These are phyloP conservation scores for Oriolus oriolus DNA, from an alignment of 2,113 vertebrate species.

Conservation along the genomic window DNA sequence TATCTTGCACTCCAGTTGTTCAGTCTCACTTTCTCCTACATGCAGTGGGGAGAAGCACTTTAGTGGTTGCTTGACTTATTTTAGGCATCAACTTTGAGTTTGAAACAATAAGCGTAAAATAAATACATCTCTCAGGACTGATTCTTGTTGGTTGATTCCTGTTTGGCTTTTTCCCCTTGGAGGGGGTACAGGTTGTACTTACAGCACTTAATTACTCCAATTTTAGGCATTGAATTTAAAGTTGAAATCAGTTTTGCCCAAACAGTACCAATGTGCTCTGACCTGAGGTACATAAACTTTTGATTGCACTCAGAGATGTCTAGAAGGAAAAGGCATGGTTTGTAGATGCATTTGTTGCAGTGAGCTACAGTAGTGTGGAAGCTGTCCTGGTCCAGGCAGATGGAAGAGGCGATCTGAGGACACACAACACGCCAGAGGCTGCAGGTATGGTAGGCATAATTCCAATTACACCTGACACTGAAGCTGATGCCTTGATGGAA, in stretches of 20 bases:
- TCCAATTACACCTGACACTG: slow-evolving; percentile 5
- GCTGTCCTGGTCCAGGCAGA: background rate
- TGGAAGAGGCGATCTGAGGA: background rate
- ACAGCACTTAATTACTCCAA: background rate
- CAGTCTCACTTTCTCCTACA: background rate
- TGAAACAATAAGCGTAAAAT: background rate
- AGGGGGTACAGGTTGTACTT: background rate
- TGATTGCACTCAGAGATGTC: background rate
- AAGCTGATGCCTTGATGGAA: slow-evolving; percentile 37
- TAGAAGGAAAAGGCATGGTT: background rate
- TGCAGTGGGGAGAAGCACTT: background rate
- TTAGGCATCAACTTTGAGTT: background rate
- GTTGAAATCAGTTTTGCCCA: background rate
- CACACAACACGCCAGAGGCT: rapidly evolving
- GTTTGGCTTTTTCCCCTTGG: background rate
- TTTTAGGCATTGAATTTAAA: background rate
- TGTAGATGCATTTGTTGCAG: background rate
- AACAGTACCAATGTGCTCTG: background rate
- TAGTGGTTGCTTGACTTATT: background rate
- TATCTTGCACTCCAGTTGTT: background rate
- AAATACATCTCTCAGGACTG: background rate
- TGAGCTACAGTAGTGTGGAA: background rate
- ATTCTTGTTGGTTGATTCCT: background rate
- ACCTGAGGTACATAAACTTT: background rate
- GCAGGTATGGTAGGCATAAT: background rate